These are phyloP conservation scores for Timema podura DNA, from an alignment of 2,888 invertebrate genomes.

Conservation along the genomic window DNA sequence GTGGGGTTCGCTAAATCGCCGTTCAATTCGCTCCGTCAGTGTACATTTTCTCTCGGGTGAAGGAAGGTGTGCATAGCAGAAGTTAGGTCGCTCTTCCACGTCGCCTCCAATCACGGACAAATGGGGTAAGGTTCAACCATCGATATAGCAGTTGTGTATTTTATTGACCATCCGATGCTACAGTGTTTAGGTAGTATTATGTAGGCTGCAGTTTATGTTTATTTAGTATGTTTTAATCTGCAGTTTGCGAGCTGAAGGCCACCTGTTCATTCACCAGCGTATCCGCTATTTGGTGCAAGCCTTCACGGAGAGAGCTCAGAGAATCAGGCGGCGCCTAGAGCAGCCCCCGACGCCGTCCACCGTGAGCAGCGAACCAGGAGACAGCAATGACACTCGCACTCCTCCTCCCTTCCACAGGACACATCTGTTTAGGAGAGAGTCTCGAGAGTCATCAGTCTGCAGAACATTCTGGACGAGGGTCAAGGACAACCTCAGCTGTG, in stretches of 20 bases:
- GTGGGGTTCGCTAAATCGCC: too few species aligned
- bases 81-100: too few species aligned
- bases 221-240: too few species aligned
- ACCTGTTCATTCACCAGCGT: slow-evolving; percentile 43
- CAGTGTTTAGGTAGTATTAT: background rate
- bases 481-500: background rate
- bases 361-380: slow-evolving; percentile 47
- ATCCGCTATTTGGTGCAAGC: slow-evolving; percentile 56
- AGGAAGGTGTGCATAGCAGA: too few species aligned
- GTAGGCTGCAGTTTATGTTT: too few species aligned
- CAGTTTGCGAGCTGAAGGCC: slow-evolving; percentile 33
- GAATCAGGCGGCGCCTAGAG: slow-evolving; percentile 55
- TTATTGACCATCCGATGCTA: too few species aligned
- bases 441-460: background rate
- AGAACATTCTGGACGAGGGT: background rate
- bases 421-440: background rate
- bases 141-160: too few species aligned
- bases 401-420: slow-evolving; percentile 5
- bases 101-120: too few species aligned
- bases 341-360: slow-evolving; percentile 61
- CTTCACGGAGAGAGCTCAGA: slow-evolving; percentile 56
- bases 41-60: too few species aligned
- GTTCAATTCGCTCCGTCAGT: too few species aligned
- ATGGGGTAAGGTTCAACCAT: too few species aligned
- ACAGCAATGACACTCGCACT: background rate